Evolutionary conservation across 2,797 vertebrate genomes (phyloP).

Genomic region (Cheirogaleus major): DNA sequence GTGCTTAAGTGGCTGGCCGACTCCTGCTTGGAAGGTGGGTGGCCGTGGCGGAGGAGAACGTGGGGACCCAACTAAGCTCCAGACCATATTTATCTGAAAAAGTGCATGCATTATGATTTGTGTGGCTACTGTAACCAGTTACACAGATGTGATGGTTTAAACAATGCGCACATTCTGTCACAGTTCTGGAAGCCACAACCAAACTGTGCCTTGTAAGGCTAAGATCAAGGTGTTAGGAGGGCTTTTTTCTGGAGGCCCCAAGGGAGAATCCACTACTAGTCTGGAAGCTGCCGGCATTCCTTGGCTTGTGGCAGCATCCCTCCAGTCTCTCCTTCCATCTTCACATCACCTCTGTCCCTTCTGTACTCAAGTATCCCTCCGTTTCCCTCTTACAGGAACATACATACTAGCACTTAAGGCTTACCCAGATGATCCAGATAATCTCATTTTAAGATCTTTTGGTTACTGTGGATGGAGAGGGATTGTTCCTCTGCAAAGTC

Average conservation of each 20-base stretch:
- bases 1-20: neutral
- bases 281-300: neutral
- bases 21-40: neutral
- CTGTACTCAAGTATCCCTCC: neutral
- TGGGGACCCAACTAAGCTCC: neutral
- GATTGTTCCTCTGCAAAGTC: neutral
- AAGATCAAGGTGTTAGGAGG: neutral
- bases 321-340: neutral
- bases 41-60: neutral
- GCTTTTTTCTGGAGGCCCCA: neutral
- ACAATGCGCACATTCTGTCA: neutral
- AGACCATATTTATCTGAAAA: neutral
- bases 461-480: neutral
- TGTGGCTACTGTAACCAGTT: neutral
- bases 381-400: neutral
- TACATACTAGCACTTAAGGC: neutral
- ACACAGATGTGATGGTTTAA: neutral
- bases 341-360: neutral
- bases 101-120: neutral
- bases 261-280: neutral
- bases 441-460: neutral
- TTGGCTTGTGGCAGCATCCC: neutral
- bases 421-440: neutral
- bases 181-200: neutral
- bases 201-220: neutral